phyloP scores from a whole-genome alignment of 2,888 invertebrate genomes.

The Frankliniella fusca region DNA sequence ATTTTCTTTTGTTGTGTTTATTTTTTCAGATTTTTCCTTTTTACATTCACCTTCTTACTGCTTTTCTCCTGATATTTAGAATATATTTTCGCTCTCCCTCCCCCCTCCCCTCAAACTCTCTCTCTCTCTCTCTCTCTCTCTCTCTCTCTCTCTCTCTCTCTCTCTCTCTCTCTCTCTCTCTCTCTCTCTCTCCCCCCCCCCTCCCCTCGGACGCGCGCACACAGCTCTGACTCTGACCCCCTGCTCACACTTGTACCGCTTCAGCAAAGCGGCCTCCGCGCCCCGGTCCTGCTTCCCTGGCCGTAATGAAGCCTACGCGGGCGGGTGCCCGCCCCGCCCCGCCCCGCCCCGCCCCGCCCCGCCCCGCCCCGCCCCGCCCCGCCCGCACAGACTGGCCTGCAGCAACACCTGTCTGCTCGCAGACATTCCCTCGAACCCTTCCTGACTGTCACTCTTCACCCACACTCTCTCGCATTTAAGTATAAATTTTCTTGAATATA shows the following conservation, averaged over 20 bases:
- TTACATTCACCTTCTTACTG: no score
- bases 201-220: background rate
- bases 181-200: constrained; percentile 7
- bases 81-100: background rate
- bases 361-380: background rate
- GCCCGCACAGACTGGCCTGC: no score
- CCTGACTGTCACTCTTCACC: no score
- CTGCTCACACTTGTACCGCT: background rate
- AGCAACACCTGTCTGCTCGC: no score
- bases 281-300: background rate
- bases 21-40: no score
- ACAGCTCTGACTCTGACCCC: background rate
- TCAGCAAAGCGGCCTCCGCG: background rate
- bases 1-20: no score
- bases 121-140: constrained; percentile 16
- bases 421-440: no score
- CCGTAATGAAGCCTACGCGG: background rate
- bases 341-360: background rate
- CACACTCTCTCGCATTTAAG: background rate
- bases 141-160: constrained; percentile 18
- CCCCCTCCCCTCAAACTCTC: no score
- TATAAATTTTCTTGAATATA: no score
- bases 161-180: constrained; percentile 13
- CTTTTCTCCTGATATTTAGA: no score
- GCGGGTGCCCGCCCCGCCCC: background rate